Base-by-base conservation (phyloP, 30 jellyfish, hydroid and myxozoan species). In the Pseudorhiza aurosa region DNA sequence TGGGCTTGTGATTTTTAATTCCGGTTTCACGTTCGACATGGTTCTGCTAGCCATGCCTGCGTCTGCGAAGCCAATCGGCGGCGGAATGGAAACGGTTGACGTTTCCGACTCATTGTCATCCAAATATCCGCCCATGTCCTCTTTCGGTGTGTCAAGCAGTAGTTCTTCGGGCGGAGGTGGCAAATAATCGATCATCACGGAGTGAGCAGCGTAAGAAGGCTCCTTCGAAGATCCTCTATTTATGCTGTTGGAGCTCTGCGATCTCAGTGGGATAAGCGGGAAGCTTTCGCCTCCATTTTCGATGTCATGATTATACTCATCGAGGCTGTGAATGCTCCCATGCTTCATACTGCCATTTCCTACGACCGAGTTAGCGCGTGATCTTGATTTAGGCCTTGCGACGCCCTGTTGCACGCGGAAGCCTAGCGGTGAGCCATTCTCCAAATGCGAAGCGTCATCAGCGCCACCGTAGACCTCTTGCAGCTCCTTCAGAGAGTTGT, bases 161-260 rank as follows among this genome's bases (percentile, higher is more conserved):
- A 88, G 58, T 63, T 88, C 97, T 26, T 81, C 91, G 4, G 97
- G 97, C n/a, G 97, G 97, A 39, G 97, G 94, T 28, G 97, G 97
- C 22, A 88, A 43, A 30, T 50, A 29, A 29, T 81, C 90, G 25
- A 90, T 50, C 11, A 78, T 50, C 4, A 87, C 53, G 4, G 87
- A 37, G n/a, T 81, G 89, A n/a, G 24, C 10, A 10, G 45, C 31
- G 33, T 58, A 65, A 6, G 82, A 45, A 2, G 77, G 32, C 69
- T 80, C 91, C 18, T 39, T 58, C 14, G 49, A 25, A 6, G 67
- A 72, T 17, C 46, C 82, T 1, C 58, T 59, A 60, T 25, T 9
- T 1, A 51, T 63, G 26, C 69, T 37, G 44, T 67, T 58, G 35
- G 27, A 17, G 7, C 88, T 71, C 17, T 6, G 58, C 64, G 85